Evolutionary conservation across 92 coral and sea anemone genomes (phyloP), one percentile per base, ranked within the genome.

Genomic region (Heteractis magnifica): DNA sequence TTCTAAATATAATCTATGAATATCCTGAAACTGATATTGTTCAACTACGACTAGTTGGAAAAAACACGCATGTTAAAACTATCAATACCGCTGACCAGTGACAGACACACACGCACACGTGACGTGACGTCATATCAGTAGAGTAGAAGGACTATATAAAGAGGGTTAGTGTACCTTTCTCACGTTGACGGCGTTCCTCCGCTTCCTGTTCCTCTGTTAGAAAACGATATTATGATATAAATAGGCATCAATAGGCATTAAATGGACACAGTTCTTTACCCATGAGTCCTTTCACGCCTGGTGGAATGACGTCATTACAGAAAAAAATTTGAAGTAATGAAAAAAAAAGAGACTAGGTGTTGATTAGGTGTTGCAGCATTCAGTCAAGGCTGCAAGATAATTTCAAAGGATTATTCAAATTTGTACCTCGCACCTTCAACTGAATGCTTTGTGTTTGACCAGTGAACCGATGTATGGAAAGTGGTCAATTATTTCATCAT

Each of bases 131-230:
- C 6, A 15, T 11, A 53, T 5, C 18, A 77, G 44, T n/a, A 49
- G 79, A 75, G 44, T 49, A 16, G 23, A 51, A 14, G 15, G 12
- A 6, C 18, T 51, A 76, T 49, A 52, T 18, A 58, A 21, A 49
- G n/a, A 79, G 8, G 51, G n/a, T 48, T 10, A 18, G 53, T 16
- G 53, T 85, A 85, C 88, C 88, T 85, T 62, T 51, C 41, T 64
- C 55, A 34, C 72, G 70, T 53, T 71, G 88, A 52, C 83, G 83
- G 8, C 88, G 83, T 18, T 77, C 81, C 58, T 76, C 87, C 20
- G 77, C 81, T 23, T 76, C 87, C 58, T 71, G 86, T n/a, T 82
- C 88, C 72, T 85, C 88, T 85, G 88, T 77, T 78, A 85, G 83
- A 85, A 85, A 68, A 68, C 11, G 73, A 68, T 26, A 74, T 84